Base-by-base conservation (phyloP, 2,888 invertebrate genomes). In the Prenolepis imparis region DNA sequence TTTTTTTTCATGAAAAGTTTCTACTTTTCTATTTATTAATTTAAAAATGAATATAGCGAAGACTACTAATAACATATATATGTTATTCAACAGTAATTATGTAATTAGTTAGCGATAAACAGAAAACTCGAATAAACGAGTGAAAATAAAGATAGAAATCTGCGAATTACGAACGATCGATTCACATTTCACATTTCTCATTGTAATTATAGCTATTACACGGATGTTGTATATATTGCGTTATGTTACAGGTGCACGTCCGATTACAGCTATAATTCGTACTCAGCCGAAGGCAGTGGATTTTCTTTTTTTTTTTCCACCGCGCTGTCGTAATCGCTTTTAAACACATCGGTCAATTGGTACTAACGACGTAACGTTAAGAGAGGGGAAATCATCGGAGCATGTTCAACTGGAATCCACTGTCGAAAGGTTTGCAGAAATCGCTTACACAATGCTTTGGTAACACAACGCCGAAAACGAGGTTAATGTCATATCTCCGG, bases 401-500 rank as follows among this genome's bases (percentile, higher is more conserved):
- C 72, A 66, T n/a, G 80, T 75, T 66, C 44, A 73, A 21, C 12
- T 52, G 80, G 77, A 63, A 67, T 77, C 39, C 55, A 61, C 55
- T 78, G 77, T 57, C 66, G 83, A 84, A 84, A 82, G 44, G 18
- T 48, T 32, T n/a, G 64, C 66, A 63, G 32, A 70, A 86, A 68
- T 75, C 5, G 67, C 73, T 87, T 82, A 67, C 75, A 48, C 73
- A 87, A 86, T 75, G 15, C 32, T 72, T 61, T 52, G 41, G 78
- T 81, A 82, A 78, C 74, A 72, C 48, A 39, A 64, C 48, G 18
- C n/a, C 48, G 32, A 73, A 39, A 82, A 78, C 44, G 74, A 81
- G 64, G 77, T 73, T 83, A 83, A 87, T 77, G 82, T 66, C 70
- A 75, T 59, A 82, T 63, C 36, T 77, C n/a, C 28, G 36, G n/a